phyloP scores from a whole-genome alignment of 2,113 vertebrate genomes.

The Carollia perspicillata region DNA sequence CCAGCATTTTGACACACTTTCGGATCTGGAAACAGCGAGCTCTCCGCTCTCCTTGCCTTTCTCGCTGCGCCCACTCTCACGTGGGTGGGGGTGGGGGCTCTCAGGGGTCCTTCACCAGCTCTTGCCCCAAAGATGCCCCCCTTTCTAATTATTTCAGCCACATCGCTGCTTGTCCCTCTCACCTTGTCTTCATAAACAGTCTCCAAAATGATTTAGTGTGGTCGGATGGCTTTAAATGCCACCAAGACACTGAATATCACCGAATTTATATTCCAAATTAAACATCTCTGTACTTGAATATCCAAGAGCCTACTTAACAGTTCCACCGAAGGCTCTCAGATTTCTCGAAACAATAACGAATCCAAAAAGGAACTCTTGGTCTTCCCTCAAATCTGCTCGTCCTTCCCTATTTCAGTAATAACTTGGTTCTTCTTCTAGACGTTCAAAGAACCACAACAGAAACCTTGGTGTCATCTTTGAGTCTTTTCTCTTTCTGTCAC shows the following conservation, averaged over 20 bases:
- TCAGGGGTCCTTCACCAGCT: not conserved
- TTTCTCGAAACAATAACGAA: not conserved
- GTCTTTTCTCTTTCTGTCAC: not conserved
- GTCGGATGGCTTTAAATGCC: not conserved
- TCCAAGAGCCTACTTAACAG: not conserved
- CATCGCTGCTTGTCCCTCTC: not conserved
- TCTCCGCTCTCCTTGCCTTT: not conserved
- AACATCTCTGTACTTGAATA: not conserved
- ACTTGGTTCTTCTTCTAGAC: not conserved
- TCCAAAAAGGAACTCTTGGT: not conserved
- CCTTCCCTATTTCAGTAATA: not conserved
- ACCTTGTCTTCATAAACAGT: not conserved
- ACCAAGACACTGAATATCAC: not conserved
- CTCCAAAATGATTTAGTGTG: not conserved
- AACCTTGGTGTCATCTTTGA: not conserved
- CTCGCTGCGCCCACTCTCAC: not conserved
- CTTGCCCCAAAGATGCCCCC: not conserved
- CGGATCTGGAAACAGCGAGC: not conserved
- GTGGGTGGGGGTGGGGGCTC: no score
- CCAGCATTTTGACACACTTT: not conserved
- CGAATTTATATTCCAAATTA: not conserved
- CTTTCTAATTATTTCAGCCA: not conserved
- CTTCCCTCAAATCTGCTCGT: not conserved
- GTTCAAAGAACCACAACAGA: not conserved
- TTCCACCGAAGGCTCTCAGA: not conserved